Conservation (phyloP, 1,140 invertebrate species). For the Geopemphigus sp. region DNA sequence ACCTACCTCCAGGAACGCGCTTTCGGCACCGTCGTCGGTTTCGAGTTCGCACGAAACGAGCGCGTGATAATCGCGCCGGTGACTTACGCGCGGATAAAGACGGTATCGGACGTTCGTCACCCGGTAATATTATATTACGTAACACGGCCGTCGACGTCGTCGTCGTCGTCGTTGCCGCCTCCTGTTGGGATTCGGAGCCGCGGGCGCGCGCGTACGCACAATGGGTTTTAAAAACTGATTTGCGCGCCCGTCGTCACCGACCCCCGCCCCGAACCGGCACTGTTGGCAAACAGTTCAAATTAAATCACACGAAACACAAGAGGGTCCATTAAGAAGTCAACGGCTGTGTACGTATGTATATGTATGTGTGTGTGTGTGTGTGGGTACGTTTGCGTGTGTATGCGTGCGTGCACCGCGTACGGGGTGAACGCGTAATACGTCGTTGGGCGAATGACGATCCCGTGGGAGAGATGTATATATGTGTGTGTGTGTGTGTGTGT, state of each 20-base stretch:
- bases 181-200: background rate
- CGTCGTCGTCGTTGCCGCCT: too few species aligned
- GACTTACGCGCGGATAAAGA: too few species aligned
- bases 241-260: background rate
- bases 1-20: too few species aligned
- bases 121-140: too few species aligned
- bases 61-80: too few species aligned
- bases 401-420: background rate
- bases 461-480: background rate
- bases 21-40: too few species aligned
- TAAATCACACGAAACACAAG: constrained; percentile 46
- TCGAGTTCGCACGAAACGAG: too few species aligned
- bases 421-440: background rate
- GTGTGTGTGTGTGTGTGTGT: too few species aligned
- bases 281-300: constrained; percentile 48
- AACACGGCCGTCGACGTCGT: too few species aligned
- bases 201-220: background rate
- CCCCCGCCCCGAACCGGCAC: background rate
- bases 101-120: too few species aligned
- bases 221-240: constrained; percentile 44
- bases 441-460: background rate
- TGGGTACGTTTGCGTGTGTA: too few species aligned
- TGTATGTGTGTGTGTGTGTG: too few species aligned
- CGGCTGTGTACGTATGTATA: background rate
- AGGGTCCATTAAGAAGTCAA: constrained; percentile 48